Base-by-base conservation (phyloP, 2,888 invertebrate genomes). In the Microplitis manilae region DNA sequence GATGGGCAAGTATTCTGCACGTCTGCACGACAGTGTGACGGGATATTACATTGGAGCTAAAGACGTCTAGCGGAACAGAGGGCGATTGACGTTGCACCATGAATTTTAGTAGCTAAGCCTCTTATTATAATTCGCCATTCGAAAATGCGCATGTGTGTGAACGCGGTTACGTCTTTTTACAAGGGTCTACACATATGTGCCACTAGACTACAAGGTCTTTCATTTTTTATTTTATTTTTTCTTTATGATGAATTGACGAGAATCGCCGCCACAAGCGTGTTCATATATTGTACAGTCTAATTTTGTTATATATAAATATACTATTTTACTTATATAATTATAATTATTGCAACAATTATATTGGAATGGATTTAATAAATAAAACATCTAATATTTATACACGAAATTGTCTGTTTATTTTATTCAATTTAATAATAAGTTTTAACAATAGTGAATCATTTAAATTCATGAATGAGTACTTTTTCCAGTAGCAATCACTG, bases 51-150 rank as follows among this genome's bases (percentile, higher is more conserved):
- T 50, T 50, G 50, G 13, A 50, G 13, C 9, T 50, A 50, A 50
- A 50, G 71, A 67, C 67, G 75, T 73, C 50, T 62, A 73, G 72
- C 62, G 61, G 76, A 79, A 72, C 73, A 87, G 87, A 86, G 82
- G 85, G 85, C 87, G 88, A 88, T 88, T 88, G 84, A 87, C 81
- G 87, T 85, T 87, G 62, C 84, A 87, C 87, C 87, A 88, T 88
- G 83, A 81, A 79, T 50, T 50, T 50, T 50, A 50, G 50, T 79
- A 73, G 74, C 69, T 79, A 73, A 72, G 68, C 71, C 71, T 40
- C 75, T 73, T 69, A 62, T 79, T 69, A 71, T 68, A 30, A 62
- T 67, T 69, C 65, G 70, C 70, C 67, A 74, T 61, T 65, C 20
- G 59, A 50, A 6, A 13, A 74, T 69, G 73, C 64, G 65, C 65